Evolutionary conservation across 1,140 invertebrate species (phyloP).

Genomic region (Micrasema minimum): DNA sequence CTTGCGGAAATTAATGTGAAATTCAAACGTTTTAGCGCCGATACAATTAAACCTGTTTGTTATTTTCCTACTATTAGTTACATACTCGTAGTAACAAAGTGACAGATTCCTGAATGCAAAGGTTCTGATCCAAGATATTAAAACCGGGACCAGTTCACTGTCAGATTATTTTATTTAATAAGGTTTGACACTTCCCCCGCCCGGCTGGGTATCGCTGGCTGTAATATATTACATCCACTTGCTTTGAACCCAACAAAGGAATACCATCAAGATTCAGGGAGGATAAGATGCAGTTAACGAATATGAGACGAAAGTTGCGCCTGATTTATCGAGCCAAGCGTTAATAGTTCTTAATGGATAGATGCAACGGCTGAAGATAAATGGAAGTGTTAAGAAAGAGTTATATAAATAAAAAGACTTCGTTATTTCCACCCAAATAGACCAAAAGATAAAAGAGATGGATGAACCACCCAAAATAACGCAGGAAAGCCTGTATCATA

Average conservation of each 20-base stretch:
- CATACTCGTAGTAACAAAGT: not conserved
- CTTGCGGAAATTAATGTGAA: too few relatives aligned
- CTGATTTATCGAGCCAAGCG: constrained; percentile 18
- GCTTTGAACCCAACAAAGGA: constrained; percentile 20
- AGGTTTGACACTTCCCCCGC: constrained; percentile 31
- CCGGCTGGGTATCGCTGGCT: not conserved
- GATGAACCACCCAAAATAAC: too few relatives aligned
- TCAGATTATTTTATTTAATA: constrained; percentile 27
- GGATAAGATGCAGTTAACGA: constrained; percentile 27
- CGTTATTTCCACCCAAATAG: too few relatives aligned
- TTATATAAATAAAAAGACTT: too few relatives aligned
- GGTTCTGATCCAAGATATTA: constrained; percentile 30
- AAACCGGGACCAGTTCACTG: constrained; percentile 27
- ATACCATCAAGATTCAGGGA: constrained; percentile 18
- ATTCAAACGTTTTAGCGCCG: too few relatives aligned
- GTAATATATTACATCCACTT: constrained; percentile 18
- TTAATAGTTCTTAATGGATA: constrained; percentile 30
- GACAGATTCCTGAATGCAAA: constrained; percentile 24
- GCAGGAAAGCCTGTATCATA: too few relatives aligned
- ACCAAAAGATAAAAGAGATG: not conserved
- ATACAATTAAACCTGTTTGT: too few relatives aligned
- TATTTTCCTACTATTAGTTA: constrained; percentile 1
- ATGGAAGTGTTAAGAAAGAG: too few relatives aligned
- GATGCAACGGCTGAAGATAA: too few relatives aligned
- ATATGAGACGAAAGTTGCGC: constrained; percentile 23